Percentiles rank a stretch among this genome's conserved stretches.
Conservation (phyloP, 1,140 invertebrate species). For the Pseudomyrmex concolor region DNA sequence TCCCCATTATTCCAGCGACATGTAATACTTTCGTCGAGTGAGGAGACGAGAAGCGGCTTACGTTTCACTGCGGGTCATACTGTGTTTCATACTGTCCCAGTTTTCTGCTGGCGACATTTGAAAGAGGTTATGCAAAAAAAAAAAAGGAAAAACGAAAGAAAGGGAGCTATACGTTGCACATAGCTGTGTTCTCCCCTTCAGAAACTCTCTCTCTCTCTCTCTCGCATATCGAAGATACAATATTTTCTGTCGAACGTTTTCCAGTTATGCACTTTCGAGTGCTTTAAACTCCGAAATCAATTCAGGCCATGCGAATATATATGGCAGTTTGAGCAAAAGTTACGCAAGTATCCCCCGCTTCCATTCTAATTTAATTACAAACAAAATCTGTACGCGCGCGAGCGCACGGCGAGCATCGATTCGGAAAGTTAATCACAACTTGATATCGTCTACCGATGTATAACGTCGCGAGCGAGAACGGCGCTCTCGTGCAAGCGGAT, state of each 20-base stretch:
- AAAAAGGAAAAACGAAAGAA: background rate
- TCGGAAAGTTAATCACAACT: constrained; percentile 31
- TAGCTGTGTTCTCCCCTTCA: background rate
- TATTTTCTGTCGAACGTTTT: constrained; percentile 36
- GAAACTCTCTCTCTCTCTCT: background rate
- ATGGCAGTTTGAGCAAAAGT: constrained; percentile 33
- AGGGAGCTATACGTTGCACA: background rate
- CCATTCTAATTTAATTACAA: constrained; percentile 38
- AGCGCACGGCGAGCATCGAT: constrained; percentile 9
- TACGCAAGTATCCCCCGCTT: constrained; percentile 11
- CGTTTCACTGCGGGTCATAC: constrained; percentile 20
- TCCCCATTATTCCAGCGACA: constrained; percentile 20
- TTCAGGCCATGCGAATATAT: constrained; percentile 31
- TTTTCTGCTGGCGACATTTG: constrained; percentile 35
- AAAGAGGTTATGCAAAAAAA: constrained; percentile 1
- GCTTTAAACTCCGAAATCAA: constrained; percentile 33
- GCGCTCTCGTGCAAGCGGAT: background rate
- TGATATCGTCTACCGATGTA: background rate
- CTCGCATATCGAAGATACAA: constrained; percentile 21
- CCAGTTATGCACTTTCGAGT: constrained; percentile 2
- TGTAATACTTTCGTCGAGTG: constrained; percentile 43
- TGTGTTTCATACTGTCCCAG: constrained; percentile 28
- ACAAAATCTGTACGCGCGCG: background rate
- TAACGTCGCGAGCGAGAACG: background rate
- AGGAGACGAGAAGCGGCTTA: constrained; percentile 41